phyloP scores from a whole-genome alignment of 2,888 invertebrate species.

The Aelia acuminata region DNA sequence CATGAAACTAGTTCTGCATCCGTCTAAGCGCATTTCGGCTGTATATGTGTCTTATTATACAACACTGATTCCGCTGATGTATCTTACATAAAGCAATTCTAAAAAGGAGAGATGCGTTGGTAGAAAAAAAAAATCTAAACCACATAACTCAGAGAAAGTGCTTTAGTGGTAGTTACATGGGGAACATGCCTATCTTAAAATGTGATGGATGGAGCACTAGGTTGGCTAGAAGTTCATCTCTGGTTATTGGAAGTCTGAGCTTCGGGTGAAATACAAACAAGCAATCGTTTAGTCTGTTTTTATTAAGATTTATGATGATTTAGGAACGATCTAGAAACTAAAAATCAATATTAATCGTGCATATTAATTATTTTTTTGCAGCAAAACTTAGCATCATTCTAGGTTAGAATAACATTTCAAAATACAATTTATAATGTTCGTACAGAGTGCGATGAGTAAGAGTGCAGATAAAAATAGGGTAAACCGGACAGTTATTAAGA shows the following conservation, averaged over 20 bases:
- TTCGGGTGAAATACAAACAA: neutral
- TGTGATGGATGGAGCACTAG: neutral
- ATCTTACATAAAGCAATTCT: constrained; percentile 31
- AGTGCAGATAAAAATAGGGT: too few species aligned
- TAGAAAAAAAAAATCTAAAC: constrained; percentile 38
- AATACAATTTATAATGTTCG: too few species aligned
- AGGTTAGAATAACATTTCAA: too few species aligned
- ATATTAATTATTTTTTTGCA: too few species aligned
- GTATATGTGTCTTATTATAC: neutral
- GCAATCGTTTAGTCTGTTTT: neutral
- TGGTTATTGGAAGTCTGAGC: neutral
- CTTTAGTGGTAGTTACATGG: neutral
- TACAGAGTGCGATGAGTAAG: too few species aligned
- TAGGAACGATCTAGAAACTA: neutral
- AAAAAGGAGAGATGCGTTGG: constrained; percentile 3
- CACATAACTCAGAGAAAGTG: constrained; percentile 46
- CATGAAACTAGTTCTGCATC: constrained; percentile 7
- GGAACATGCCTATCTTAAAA: neutral
- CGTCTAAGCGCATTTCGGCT: neutral
- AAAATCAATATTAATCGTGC: neutral
- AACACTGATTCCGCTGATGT: neutral
- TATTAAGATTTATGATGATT: neutral
- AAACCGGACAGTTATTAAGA: too few species aligned
- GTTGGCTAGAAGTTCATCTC: neutral
- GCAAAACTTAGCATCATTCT: too few species aligned